These are phyloP conservation scores for Athalia circularis DNA, from an alignment of 2,888 invertebrate genomes.

Conservation along the genomic window DNA sequence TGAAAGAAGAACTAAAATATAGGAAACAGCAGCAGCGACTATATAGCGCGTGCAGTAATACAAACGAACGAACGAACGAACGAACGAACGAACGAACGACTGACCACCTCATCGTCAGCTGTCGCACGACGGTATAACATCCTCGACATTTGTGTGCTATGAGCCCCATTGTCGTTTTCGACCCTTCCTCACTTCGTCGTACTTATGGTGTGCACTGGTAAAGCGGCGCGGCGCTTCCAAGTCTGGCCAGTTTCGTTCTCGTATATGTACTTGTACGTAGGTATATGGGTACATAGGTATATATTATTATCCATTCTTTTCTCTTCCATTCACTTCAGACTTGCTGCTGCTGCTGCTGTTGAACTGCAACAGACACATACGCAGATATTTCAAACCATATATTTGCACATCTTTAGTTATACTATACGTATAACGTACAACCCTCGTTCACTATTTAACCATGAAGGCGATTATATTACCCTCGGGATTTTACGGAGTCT, in stretches of 20 bases:
- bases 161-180: background rate
- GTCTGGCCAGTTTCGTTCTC: background rate
- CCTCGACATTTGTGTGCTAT: slow-evolving; percentile 41
- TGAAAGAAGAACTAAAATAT: slow-evolving; percentile 20
- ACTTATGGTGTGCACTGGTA: too few species aligned
- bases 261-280: slow-evolving; percentile 3
- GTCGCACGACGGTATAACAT: slow-evolving; percentile 18
- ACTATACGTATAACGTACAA: too few species aligned
- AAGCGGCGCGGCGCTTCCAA: too few species aligned
- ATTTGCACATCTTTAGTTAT: too few species aligned
- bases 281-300: background rate
- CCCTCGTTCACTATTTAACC: too few species aligned
- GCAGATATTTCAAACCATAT: too few species aligned
- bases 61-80: background rate
- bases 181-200: too few species aligned
- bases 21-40: background rate
- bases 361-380: too few species aligned
- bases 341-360: too few species aligned
- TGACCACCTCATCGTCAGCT: slow-evolving; percentile 42
- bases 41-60: background rate
- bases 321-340: too few species aligned
- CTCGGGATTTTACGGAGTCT: too few species aligned
- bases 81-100: slow-evolving; percentile 17
- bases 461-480: too few species aligned
- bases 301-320: background rate